phyloP scores from a whole-genome alignment of 2,797 vertebrate species.

The Tenualosa ilisha region DNA sequence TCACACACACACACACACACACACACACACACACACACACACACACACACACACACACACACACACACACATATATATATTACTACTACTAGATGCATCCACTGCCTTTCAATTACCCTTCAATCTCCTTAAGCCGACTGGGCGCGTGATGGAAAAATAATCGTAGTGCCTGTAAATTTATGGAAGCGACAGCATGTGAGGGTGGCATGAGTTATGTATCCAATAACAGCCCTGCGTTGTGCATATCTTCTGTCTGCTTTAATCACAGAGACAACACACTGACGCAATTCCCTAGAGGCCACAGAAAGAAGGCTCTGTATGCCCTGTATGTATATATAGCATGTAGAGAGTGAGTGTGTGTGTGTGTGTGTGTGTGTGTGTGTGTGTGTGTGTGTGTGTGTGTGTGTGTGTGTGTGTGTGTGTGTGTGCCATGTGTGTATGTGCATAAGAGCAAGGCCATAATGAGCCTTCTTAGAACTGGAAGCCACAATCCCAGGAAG shows the following conservation, averaged over 20 bases:
- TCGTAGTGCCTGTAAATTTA: slow-evolving; percentile 15
- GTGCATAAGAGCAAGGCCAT: no score
- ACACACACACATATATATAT: not conserved
- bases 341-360: no score
- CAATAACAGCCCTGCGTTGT: slow-evolving; percentile 31
- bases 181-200: slow-evolving; percentile 20
- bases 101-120: slow-evolving; percentile 16
- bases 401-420: no score
- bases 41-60: no score
- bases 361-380: no score
- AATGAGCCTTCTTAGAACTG: not conserved
- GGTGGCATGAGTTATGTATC: slow-evolving; percentile 49
- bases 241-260: slow-evolving; percentile 37
- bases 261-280: slow-evolving; percentile 42
- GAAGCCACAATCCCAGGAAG: not conserved
- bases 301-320: not conserved
- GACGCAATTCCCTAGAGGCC: slow-evolving; percentile 31
- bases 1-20: no score
- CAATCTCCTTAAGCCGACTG: slow-evolving; percentile 6
- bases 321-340: not conserved
- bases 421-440: no score
- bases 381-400: no score
- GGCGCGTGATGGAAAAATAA: slow-evolving; percentile 14
- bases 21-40: no score
- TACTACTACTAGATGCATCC: not conserved